Evolutionary conservation across 2,888 invertebrate genomes (phyloP), one percentile per base, ranked within the genome.

Genomic region (Saturnia japonica): DNA sequence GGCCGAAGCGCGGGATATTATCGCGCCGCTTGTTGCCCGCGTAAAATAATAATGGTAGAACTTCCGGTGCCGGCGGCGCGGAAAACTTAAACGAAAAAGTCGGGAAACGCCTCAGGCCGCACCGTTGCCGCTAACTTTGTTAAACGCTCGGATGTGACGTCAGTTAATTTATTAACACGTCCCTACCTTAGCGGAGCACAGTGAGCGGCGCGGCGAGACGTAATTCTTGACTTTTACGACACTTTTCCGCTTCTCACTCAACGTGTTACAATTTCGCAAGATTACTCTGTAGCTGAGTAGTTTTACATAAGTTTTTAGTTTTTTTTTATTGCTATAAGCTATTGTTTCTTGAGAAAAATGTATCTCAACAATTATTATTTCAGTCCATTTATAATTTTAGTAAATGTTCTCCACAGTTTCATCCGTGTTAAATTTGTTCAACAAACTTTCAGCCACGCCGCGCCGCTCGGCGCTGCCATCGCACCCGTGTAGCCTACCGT

Each of bases 21-120:
- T 94, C 94, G 94, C 94, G 86, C 94, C 92, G 94, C 94, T 94
- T 94, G 94, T 94, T 92, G 91, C 89, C 92, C 93, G 94, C 94
- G 93, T 94, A 93, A 94, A 94, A 94, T 94, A 94, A 94, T 94
- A 94, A 94, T 94, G 94, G 92, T 86, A 88, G 89, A 94, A 94
- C 93, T 94, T 94, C 95, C 92, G 94, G 94, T 92, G 94, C 94
- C 94, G 92, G 86, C 87, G 91, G 91, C 92, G 91, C 83, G 90
- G 92, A 90, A 93, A 93, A 93, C 89, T 92, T 91, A 85, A 85
- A 87, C 89, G 91, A 92, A 92, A 92, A 92, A 91, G 87, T 88
- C 92, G 85, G 91, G 91, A 92, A 92, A 90, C 92, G 94, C 93
- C 93, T 87, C 87, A 82, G 88, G 89, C 88, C 83, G 80, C 84